Evolutionary conservation across 2,113 vertebrate genomes (phyloP).

Genomic region (Megaceryle torquata): DNA sequence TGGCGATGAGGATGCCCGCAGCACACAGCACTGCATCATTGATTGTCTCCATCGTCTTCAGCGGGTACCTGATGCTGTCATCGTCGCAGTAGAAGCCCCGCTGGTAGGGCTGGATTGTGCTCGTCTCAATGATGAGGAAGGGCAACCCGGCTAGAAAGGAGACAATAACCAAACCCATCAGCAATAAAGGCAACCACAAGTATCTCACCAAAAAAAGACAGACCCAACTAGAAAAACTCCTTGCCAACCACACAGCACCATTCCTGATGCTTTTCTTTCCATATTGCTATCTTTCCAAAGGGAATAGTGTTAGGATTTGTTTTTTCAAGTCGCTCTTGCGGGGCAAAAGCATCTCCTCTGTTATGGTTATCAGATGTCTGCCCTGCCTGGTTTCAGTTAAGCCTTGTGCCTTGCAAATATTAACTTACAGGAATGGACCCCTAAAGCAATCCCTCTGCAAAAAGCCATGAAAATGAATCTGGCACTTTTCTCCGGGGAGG

Average conservation of each 20-base stretch:
- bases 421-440: conserved; percentile 85
- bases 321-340: conserved; percentile 8
- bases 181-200: neutral
- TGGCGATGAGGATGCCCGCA: conserved; percentile 93
- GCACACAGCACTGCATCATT: conserved; percentile 93
- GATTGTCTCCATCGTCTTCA: conserved; percentile 94
- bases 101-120: conserved; percentile 92
- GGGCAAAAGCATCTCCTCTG: conserved; percentile 27
- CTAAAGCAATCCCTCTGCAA: conserved; percentile 78
- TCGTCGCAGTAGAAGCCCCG: conserved; percentile 94
- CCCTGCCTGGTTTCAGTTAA: conserved; percentile 45
- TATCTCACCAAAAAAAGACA: conserved; percentile 38
- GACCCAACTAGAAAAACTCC: neutral
- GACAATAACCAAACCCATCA: neutral
- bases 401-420: conserved; percentile 31
- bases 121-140: conserved; percentile 98
- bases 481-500: conserved; percentile 77
- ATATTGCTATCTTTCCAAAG: neutral
- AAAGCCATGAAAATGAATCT: conserved; percentile 80
- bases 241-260: accelerated
- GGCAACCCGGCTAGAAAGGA: conserved; percentile 88
- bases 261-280: neutral
- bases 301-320: neutral
- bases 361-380: conserved; percentile 58
- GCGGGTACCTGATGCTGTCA: conserved; percentile 94